A percentile compares a stretch with the other conserved stretches of the same genome.
Evolutionary conservation across 2,888 invertebrate genomes (phyloP).

Genomic region (Neria commutata): DNA sequence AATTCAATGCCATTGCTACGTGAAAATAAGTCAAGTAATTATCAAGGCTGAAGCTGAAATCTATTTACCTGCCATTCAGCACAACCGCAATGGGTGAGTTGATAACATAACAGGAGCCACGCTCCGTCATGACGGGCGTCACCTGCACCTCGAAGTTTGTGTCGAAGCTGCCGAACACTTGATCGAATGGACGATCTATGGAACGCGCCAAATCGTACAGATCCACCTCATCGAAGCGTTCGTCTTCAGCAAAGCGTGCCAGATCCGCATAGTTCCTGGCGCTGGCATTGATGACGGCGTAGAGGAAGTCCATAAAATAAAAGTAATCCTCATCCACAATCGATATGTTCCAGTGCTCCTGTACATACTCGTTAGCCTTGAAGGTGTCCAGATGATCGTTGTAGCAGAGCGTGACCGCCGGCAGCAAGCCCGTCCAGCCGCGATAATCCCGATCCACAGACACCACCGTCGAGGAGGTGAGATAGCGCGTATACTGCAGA

Average conservation of each 20-base stretch:
- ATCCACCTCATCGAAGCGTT: conserved; percentile 60
- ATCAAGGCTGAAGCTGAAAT: not conserved
- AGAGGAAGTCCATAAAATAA: conserved; percentile 63
- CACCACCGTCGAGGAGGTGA: conserved; percentile 55
- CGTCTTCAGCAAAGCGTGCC: conserved; percentile 60
- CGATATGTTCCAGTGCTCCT: conserved; percentile 61
- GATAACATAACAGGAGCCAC: conserved; percentile 70
- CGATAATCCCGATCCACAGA: conserved; percentile 59
- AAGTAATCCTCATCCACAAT: conserved; percentile 60
- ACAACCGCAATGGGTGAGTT: conserved; percentile 64
- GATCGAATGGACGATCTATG: conserved; percentile 50
- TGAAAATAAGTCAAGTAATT: too few species aligned
- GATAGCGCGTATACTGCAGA: conserved; percentile 48
- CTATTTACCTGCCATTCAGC: conserved; percentile 42
- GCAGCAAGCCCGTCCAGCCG: conserved; percentile 57
- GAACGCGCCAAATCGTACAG: conserved; percentile 54
- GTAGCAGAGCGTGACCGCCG: conserved; percentile 58
- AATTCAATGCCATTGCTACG: conserved; percentile 36
- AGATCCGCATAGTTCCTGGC: conserved; percentile 60
- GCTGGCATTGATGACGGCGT: conserved; percentile 63
- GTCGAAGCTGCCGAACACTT: conserved; percentile 48
- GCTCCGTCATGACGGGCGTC: conserved; percentile 67
- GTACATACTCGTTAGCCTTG: conserved; percentile 52
- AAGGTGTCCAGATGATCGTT: conserved; percentile 53
- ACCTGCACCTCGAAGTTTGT: conserved; percentile 44